These are phyloP conservation scores for Cepaea hortensis DNA, from an alignment of 2,888 invertebrate species.

Conservation along the genomic window DNA sequence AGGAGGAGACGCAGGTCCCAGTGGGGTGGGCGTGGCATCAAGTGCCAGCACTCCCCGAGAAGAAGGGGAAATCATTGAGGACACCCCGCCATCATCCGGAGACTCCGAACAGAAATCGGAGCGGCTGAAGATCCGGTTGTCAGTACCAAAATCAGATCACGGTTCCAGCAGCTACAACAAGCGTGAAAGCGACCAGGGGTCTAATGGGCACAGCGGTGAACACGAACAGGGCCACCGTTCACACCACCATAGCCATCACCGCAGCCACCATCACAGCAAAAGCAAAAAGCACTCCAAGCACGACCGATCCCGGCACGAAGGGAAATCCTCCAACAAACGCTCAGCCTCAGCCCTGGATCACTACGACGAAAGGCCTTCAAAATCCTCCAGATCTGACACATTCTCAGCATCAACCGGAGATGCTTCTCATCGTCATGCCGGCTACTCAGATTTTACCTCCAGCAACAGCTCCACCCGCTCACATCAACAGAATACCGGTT, in stretches of 20 bases:
- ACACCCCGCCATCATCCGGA: slow-evolving; percentile 20
- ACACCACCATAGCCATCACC: slow-evolving; percentile 39
- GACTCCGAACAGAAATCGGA: slow-evolving; percentile 35
- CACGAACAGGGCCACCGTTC: slow-evolving; percentile 13
- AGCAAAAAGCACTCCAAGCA: slow-evolving; percentile 48
- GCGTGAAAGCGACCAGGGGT: slow-evolving; percentile 27
- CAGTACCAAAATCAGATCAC: slow-evolving; percentile 36
- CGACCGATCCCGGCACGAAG: slow-evolving; percentile 42
- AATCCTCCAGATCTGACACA: slow-evolving; percentile 21
- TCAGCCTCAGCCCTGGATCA: slow-evolving; percentile 34
- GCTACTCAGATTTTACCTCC: slow-evolving; percentile 1
- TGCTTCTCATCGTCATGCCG: neutral
- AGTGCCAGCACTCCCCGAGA: slow-evolving; percentile 40
- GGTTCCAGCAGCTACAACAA: neutral
- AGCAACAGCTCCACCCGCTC: slow-evolving; percentile 11
- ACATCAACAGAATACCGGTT: slow-evolving; percentile 43
- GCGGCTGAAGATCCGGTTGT: slow-evolving; percentile 36
- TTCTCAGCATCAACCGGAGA: neutral
- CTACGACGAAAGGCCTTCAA: slow-evolving; percentile 39
- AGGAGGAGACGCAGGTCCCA: slow-evolving; percentile 12
- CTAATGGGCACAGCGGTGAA: slow-evolving; percentile 29
- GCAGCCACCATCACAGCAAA: slow-evolving; percentile 41
- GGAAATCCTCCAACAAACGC: slow-evolving; percentile 30
- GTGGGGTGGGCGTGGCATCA: slow-evolving; percentile 21
- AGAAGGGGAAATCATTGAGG: slow-evolving; percentile 42